Conservation (phyloP, 2,113 vertebrate genomes). For the Peucedramus taeniatus region DNA sequence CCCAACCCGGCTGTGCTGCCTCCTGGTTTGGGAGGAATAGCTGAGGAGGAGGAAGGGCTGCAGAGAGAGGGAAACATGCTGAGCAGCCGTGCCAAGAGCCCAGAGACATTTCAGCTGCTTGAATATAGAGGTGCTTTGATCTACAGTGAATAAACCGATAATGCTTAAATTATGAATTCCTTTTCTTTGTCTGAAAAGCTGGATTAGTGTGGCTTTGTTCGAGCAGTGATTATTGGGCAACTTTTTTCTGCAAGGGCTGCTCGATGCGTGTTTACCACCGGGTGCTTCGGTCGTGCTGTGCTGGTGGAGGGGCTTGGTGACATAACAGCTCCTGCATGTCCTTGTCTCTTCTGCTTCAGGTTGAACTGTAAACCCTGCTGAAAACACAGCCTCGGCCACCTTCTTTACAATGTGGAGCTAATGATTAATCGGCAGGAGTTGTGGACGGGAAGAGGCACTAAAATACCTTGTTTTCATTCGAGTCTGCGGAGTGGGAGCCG, state of each 20-base stretch:
- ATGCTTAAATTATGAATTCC: conserved; percentile 14
- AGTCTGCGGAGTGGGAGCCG: background rate
- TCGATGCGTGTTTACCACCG: background rate
- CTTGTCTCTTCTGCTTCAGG: background rate
- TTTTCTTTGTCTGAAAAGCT: conserved; percentile 16
- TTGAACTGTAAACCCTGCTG: background rate
- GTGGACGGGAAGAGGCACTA: background rate
- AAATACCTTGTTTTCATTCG: background rate
- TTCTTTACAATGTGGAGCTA: background rate
- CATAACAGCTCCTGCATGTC: background rate
- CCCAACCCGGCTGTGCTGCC: background rate
- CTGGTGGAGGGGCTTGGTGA: background rate
- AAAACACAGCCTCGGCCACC: background rate
- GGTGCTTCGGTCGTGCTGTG: background rate
- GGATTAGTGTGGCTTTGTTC: background rate
- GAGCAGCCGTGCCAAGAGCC: background rate
- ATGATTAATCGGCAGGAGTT: background rate
- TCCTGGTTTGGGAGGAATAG: background rate
- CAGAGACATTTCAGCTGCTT: background rate
- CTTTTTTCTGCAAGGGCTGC: background rate
- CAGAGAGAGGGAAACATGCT: background rate
- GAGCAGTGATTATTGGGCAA: background rate
- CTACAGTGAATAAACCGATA: conserved; percentile 5
- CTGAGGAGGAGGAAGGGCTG: background rate
- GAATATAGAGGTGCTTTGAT: conserved; percentile 26